phyloP scores from a whole-genome alignment of 2,888 invertebrate species.

The Eupsilia transversa region DNA sequence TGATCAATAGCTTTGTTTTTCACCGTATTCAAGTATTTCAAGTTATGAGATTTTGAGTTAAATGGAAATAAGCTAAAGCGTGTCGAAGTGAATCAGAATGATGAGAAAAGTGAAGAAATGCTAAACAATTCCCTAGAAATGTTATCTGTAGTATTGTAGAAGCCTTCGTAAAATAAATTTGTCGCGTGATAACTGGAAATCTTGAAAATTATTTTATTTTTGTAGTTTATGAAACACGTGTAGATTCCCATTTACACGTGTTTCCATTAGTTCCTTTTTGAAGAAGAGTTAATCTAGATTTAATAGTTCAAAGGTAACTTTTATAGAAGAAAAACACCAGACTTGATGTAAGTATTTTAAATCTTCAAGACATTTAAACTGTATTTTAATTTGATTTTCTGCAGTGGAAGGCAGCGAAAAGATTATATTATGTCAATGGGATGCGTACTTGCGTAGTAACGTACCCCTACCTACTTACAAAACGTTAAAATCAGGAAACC shows the following conservation, averaged over 20 bases:
- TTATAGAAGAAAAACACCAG: not conserved
- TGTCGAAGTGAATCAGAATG: not conserved
- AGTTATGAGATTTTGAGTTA: not conserved
- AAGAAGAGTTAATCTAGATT: not conserved
- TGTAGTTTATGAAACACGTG: not conserved
- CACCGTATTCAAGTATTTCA: not conserved
- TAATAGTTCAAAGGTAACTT: not conserved
- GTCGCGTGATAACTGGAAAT: not conserved
- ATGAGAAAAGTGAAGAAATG: not conserved
- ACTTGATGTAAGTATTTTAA: not conserved
- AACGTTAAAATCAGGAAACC: no score
- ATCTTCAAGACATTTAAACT: not conserved
- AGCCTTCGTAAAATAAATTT: not conserved
- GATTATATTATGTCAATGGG: no score
- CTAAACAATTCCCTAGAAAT: constrained; percentile 3
- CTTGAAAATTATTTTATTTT: not conserved
- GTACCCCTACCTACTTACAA: no score
- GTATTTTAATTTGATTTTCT: no score
- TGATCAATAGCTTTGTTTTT: not conserved
- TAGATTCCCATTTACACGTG: no score
- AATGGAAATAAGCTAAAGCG: not conserved
- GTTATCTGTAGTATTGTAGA: not conserved
- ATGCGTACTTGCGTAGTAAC: no score
- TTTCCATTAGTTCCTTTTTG: not conserved
- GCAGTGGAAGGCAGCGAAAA: no score